A percentile compares a stretch with the other conserved stretches of the same genome.
phyloP scores from a whole-genome alignment of 2,797 vertebrate species.

The Tokudaia muenninki region DNA sequence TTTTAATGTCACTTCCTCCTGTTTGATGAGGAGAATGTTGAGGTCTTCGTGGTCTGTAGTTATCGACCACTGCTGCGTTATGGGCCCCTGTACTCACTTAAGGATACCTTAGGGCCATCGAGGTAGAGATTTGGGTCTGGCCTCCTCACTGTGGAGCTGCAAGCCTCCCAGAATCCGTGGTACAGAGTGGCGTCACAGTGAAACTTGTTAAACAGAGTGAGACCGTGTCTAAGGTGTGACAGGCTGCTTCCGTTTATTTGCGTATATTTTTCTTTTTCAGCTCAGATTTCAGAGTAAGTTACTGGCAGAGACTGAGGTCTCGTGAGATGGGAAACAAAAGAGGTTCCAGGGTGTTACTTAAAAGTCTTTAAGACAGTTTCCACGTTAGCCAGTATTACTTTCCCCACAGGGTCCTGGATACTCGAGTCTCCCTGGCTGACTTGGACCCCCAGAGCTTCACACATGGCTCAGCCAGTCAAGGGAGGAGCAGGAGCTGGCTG shows the following conservation, averaged over 20 bases:
- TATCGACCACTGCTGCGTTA: neutral
- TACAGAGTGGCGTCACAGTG: neutral
- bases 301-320: conserved; percentile 14
- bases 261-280: conserved; percentile 51
- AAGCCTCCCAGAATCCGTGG: neutral
- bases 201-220: conserved; percentile 20
- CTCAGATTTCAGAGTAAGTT: conserved; percentile 32
- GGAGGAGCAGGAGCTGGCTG: neutral
- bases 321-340: conserved; percentile 21
- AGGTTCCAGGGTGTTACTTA: neutral
- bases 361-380: conserved; percentile 8
- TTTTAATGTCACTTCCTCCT: neutral
- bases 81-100: neutral
- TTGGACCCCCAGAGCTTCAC: neutral
- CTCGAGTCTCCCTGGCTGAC: neutral
- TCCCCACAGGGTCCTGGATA: neutral
- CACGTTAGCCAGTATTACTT: neutral
- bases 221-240: conserved; percentile 9
- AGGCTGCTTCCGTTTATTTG: neutral
- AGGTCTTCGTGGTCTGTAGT: neutral
- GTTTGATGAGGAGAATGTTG: neutral
- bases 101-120: neutral
- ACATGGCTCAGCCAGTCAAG: neutral
- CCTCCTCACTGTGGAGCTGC: neutral
- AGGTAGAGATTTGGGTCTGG: neutral